Percentiles rank a stretch among this genome's conserved stretches.
phyloP scores from a whole-genome alignment of 2,113 vertebrate genomes.

The Cairina moschata region DNA sequence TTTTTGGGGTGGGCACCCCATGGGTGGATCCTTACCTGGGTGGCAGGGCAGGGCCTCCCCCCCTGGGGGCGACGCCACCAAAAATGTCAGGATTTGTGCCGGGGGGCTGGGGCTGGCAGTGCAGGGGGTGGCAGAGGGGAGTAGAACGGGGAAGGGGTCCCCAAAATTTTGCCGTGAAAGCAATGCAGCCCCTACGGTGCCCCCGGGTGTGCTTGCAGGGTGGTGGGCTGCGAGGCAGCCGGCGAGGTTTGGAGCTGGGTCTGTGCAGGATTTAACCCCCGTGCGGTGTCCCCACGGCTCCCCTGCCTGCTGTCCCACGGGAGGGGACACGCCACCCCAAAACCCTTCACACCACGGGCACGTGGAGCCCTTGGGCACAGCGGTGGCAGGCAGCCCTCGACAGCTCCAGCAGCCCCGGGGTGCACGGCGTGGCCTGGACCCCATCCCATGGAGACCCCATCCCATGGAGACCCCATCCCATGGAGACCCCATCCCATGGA shows the following conservation, averaged over 20 bases:
- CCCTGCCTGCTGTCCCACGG: background rate
- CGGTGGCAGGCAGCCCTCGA: background rate
- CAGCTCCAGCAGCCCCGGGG: background rate
- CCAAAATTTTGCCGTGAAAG: conserved; percentile 72
- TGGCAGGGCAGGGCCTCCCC: background rate
- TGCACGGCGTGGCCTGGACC: background rate
- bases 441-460: too few relatives aligned
- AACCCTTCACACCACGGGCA: background rate
- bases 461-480: background rate
- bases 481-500: background rate
- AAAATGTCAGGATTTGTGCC: background rate
- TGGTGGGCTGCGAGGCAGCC: background rate
- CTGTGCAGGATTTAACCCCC: background rate
- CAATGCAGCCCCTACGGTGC: background rate
- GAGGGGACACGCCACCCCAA: background rate
- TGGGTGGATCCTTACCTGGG: background rate
- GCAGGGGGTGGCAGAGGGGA: too few relatives aligned
- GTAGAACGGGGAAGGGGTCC: background rate
- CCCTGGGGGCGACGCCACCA: background rate
- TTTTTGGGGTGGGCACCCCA: background rate
- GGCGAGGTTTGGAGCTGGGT: background rate
- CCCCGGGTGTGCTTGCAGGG: background rate
- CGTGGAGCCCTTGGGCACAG: background rate
- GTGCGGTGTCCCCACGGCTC: background rate
- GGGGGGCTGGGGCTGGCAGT: too few relatives aligned